A percentile compares a stretch with the other conserved stretches of the same genome.
These are phyloP conservation scores for Spisula solida DNA, from an alignment of 2,888 invertebrate genomes.

Conservation along the genomic window DNA sequence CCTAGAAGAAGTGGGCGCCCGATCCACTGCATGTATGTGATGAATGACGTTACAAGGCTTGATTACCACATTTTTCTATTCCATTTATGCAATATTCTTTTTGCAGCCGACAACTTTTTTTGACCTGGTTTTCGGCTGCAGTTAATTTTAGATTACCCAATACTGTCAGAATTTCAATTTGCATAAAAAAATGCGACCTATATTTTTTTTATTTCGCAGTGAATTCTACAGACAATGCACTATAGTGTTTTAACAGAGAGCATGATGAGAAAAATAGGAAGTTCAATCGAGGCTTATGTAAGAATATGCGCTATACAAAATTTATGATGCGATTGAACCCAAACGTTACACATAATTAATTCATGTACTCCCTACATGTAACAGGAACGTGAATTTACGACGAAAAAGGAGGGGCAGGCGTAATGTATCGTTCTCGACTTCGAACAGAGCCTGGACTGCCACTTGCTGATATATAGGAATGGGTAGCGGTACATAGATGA, in stretches of 20 bases:
- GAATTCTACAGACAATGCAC: not conserved
- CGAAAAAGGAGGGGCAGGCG: too few species aligned
- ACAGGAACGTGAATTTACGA: too few species aligned
- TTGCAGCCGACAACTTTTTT: constrained; percentile 22
- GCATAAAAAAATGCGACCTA: constrained; percentile 23
- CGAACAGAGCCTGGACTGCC: too few species aligned
- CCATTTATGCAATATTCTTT: not conserved
- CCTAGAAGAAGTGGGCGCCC: not conserved
- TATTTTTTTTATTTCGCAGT: constrained; percentile 19
- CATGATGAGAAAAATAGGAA: not conserved
- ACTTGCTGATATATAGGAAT: too few species aligned
- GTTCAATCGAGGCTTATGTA: not conserved
- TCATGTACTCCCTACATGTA: too few species aligned
- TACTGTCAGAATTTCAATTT: constrained; percentile 3
- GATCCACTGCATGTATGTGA: not conserved
- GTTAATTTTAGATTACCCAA: constrained; percentile 27
- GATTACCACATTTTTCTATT: not conserved
- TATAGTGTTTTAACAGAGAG: not conserved
- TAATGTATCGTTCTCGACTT: too few species aligned
- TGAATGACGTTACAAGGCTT: not conserved
- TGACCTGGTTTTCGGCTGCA: constrained; percentile 28
- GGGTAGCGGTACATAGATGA: too few species aligned
- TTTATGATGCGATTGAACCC: not conserved
- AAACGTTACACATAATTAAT: not conserved
- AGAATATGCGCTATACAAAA: not conserved